Base-by-base conservation (phyloP, 2,888 invertebrate species). In the Drosophila anomalata region DNA sequence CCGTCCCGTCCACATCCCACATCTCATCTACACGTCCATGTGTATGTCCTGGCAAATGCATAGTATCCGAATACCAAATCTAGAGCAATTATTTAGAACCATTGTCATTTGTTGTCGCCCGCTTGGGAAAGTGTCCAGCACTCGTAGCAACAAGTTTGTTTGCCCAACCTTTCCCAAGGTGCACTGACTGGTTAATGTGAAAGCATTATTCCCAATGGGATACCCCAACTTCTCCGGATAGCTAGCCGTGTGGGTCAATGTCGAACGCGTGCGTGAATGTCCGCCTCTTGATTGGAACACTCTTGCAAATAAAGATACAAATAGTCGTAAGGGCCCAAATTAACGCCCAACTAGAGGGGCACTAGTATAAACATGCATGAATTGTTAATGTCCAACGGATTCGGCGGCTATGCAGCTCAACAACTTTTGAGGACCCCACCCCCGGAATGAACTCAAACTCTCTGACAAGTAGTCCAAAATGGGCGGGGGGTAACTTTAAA, bases 281-380 rank as follows among this genome's bases (percentile, higher is more conserved):
- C 26, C 44, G 51, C 61, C 44, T 51, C 52, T 33, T 41, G 70
- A 54, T 61, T 69, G 70, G 48, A 52, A 26, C 47, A 46, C 33
- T 54, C 17, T 36, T 91, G 50, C 87, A 90, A 73, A 91, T 72
- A 57, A 90, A 81, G 56, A 60, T 73, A 60, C 67, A 68, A 73
- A 73, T 52, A 73, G 61, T 63, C 63, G 39, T 63, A 39, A 20
- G 63, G 53, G 46, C 63, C 52, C 24, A 73, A 72, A 66, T 59
- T 72, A 70, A 54, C 73, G 63, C 53, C 51, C 69, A 39, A 47
- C 52, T 48, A 24, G 47, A 41, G 67, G 67, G 52, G 31, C 70
- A 42, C 55, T 36, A 56, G 41, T 51, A 65, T 55, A 69, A 70
- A 70, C 67, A 70, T 36, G 33, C 17, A 24, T 70, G 55, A 73